Evolutionary conservation across 2,888 invertebrate genomes (phyloP).

Genomic region (Brassicogethes aeneus): DNA sequence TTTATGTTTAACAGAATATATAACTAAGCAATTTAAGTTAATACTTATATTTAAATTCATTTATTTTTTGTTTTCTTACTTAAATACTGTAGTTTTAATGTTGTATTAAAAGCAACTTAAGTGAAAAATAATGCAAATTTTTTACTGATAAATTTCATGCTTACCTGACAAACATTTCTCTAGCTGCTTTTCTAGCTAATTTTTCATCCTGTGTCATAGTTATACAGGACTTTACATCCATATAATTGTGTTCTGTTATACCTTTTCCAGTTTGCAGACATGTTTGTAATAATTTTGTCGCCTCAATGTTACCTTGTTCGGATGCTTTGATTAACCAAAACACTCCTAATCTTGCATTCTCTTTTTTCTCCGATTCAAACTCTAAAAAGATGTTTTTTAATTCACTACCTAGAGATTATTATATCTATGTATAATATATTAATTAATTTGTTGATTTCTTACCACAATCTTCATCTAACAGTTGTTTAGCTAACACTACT

Average conservation of each 20-base stretch:
- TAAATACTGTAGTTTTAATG: neutral
- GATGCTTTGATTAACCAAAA: slow-evolving; percentile 91
- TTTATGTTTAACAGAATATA: too few relatives aligned
- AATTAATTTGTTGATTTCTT: too few relatives aligned
- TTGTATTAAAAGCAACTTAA: too few relatives aligned
- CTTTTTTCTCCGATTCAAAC: slow-evolving; percentile 55
- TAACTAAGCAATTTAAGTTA: too few relatives aligned
- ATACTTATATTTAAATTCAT: too few relatives aligned
- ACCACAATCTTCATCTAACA: slow-evolving; percentile 74
- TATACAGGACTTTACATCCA: slow-evolving; percentile 69
- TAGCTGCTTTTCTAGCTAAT: slow-evolving; percentile 76
- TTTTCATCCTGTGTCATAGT: slow-evolving; percentile 81
- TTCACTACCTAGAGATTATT: too few relatives aligned
- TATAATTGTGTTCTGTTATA: slow-evolving; percentile 62
- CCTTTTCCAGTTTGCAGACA: slow-evolving; percentile 65
- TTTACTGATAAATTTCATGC: neutral
- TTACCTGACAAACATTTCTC: slow-evolving; percentile 77
- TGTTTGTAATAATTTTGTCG: slow-evolving; percentile 67
- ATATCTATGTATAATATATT: too few relatives aligned
- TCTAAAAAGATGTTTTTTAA: slow-evolving; percentile 20
- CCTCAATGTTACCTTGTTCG: slow-evolving; percentile 83
- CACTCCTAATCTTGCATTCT: slow-evolving; percentile 73
- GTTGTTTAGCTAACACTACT: slow-evolving; percentile 74
- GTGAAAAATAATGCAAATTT: too few relatives aligned
- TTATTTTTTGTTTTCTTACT: neutral